phyloP scores from a whole-genome alignment of 2,888 invertebrate species.

The Epirrita christyi region DNA sequence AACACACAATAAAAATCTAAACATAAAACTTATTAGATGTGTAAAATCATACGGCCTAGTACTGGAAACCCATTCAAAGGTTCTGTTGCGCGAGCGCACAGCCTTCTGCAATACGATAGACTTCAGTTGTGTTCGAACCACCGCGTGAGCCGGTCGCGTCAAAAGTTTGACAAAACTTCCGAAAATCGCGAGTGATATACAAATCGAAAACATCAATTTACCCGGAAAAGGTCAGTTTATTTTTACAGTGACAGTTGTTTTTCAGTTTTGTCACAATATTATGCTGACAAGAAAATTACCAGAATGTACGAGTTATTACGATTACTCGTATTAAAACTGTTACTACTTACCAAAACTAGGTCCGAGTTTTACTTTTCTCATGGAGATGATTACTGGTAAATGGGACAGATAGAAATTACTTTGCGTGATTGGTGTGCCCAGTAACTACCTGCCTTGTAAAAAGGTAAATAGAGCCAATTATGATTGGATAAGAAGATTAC shows the following conservation, averaged over 20 bases:
- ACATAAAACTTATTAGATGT: constrained; percentile 27
- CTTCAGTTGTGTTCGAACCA: constrained; percentile 44
- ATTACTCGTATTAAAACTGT: constrained; percentile 15
- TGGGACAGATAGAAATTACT: constrained; percentile 1
- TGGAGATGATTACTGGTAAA: constrained; percentile 9
- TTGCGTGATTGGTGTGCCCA: not conserved
- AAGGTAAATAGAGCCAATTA: not conserved
- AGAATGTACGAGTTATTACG: not conserved
- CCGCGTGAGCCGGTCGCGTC: constrained; percentile 38
- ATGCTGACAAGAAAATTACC: not conserved
- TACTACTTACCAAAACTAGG: constrained; percentile 15
- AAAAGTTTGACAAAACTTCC: constrained; percentile 7
- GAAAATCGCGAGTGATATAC: constrained; percentile 29
- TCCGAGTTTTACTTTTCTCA: constrained; percentile 19
- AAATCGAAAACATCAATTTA: constrained; percentile 15
- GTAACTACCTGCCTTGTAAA: not conserved
- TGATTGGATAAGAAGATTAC: too few species aligned
- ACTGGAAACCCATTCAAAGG: constrained; percentile 32
- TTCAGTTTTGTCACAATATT: constrained; percentile 8
- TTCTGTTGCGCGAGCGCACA: constrained; percentile 41
- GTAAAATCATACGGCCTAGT: constrained; percentile 29
- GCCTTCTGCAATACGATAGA: constrained; percentile 25
- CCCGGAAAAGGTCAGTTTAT: constrained; percentile 35
- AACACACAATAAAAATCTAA: constrained; percentile 33
- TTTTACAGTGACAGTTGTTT: constrained; percentile 20